phyloP scores from a whole-genome alignment of 2,797 vertebrate genomes.

The Protonibea diacanthus region DNA sequence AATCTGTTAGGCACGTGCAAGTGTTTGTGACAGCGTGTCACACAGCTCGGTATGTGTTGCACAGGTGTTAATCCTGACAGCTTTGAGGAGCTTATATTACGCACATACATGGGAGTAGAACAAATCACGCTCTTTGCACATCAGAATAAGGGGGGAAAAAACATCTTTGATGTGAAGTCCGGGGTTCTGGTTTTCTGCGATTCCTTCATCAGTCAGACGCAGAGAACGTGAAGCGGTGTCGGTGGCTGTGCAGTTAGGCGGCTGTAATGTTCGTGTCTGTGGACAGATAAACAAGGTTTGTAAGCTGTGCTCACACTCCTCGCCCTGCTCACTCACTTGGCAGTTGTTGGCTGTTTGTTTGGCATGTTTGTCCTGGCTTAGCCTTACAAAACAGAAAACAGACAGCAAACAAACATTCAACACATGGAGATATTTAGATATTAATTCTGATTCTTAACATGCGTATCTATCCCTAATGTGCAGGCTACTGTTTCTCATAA shows the following conservation, averaged over 20 bases:
- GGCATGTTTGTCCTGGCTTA: conserved; percentile 45
- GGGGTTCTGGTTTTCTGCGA: conserved; percentile 28
- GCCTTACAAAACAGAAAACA: conserved; percentile 18
- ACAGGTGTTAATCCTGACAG: conserved; percentile 81
- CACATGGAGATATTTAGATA: conserved; percentile 46
- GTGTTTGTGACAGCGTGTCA: conserved; percentile 57
- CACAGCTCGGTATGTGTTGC: conserved; percentile 55
- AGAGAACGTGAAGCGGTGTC: conserved; percentile 16
- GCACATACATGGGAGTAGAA: conserved; percentile 37
- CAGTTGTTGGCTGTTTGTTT: conserved; percentile 36
- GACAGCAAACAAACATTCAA: conserved; percentile 28
- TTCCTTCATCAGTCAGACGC: conserved; percentile 48
- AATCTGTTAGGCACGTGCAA: conserved; percentile 48
- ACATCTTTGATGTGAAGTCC: conserved; percentile 59
- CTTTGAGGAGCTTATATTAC: conserved; percentile 69
- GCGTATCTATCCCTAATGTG: conserved; percentile 15
- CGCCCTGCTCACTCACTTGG: conserved; percentile 23
- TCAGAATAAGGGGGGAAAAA: conserved; percentile 30
- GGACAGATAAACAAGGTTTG: conserved; percentile 40
- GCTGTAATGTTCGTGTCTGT: conserved; percentile 31
- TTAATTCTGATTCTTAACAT: conserved; percentile 33
- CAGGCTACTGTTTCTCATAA: conserved; percentile 25
- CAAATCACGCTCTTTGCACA: conserved; percentile 48
- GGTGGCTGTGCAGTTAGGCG: conserved; percentile 14
- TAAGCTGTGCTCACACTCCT: conserved; percentile 31